Evolutionary conservation across 2,797 vertebrate species (phyloP).

Genomic region (Micrastur ruficollis): DNA sequence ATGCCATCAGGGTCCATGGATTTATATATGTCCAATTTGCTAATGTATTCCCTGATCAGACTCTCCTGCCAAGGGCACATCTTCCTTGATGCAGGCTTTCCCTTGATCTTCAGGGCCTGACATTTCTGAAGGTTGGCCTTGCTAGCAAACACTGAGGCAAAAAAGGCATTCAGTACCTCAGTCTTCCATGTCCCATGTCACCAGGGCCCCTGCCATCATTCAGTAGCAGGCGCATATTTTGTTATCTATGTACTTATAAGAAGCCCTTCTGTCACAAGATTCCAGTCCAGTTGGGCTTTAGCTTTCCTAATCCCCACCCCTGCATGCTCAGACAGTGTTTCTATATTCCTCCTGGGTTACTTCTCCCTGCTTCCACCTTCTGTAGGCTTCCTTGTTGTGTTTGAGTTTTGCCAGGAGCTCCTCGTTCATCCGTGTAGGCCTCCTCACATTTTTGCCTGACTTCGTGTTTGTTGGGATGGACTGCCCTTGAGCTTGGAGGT

Average conservation of each 20-base stretch:
- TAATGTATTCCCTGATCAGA: not conserved
- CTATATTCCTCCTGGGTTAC: no score
- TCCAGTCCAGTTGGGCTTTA: not conserved
- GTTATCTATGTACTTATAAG: not conserved
- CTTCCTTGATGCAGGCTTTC: not conserved
- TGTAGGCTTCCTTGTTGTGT: no score
- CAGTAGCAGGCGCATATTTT: not conserved
- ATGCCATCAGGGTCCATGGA: not conserved
- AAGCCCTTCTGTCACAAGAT: not conserved
- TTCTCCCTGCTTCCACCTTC: no score
- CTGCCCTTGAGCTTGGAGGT: no score
- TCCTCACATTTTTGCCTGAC: no score
- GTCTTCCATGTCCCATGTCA: not conserved
- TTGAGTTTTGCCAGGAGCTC: no score
- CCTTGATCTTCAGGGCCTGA: not conserved
- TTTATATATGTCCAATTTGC: not conserved
- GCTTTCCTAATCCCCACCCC: not conserved
- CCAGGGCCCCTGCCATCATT: no score
- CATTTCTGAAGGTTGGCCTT: not conserved
- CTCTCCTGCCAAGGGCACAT: not conserved
- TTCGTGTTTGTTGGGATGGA: no score
- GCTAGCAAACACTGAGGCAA: not conserved
- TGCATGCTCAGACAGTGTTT: no score
- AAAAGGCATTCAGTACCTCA: not conserved
- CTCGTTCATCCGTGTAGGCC: no score